A percentile compares a stretch with the other conserved stretches of the same genome.
Conservation (phyloP, 2,797 vertebrate genomes). For the Pipistrellus kuhlii region DNA sequence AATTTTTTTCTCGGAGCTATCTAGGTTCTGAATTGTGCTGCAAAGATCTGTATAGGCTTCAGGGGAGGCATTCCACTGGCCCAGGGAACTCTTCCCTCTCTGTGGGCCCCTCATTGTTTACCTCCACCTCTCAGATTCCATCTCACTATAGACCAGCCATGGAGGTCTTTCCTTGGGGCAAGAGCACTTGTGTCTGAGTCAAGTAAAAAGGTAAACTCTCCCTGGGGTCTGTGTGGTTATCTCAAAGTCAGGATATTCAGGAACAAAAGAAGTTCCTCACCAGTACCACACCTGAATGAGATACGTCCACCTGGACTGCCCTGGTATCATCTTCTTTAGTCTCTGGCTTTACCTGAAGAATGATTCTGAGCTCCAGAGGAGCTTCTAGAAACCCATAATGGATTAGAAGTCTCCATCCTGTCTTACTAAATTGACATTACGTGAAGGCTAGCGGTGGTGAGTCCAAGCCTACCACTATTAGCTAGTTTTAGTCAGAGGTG, state of each 20-base stretch:
- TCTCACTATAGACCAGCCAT: neutral
- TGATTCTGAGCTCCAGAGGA: neutral
- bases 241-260: neutral
- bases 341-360: neutral
- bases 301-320: neutral
- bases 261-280: neutral
- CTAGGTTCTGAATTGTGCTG: neutral
- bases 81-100: neutral
- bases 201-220: neutral
- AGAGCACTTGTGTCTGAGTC: neutral
- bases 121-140: neutral
- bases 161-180: neutral
- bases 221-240: neutral
- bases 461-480: neutral
- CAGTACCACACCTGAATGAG: neutral
- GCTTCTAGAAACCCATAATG: neutral
- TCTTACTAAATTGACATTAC: neutral
- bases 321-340: neutral
- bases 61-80: neutral
- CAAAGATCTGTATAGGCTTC: neutral
- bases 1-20: neutral
- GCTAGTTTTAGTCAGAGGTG: neutral
- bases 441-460: neutral
- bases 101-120: accelerated
- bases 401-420: neutral